Base-by-base conservation (phyloP, 1,140 invertebrate species). In the Halesus radiatus region DNA sequence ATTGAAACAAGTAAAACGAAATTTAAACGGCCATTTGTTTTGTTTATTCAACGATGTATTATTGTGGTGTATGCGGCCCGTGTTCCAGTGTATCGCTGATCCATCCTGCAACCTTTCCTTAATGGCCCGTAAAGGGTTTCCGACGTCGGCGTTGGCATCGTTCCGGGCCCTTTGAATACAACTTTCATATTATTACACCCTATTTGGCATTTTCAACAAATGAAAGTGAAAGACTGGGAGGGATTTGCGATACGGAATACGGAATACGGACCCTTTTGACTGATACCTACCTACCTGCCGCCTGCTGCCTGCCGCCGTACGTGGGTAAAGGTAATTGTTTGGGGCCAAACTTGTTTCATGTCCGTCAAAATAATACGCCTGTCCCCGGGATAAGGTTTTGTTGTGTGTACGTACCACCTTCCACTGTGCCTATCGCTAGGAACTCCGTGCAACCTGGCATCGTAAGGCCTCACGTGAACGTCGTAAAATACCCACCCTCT, bases 181-280 rank as follows among this genome's bases (percentile, higher is more conserved):
- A 64, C 37, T 77, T 77, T 77, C 58, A 77, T 66, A 77, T 66
- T 66, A 66, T 77, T 23, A 77, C 60, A 66, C 76, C 50, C 76
- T 58, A 77, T 77, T 77, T 60, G 60, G 60, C 50, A 60, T 66
- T 66, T 77, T 64, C 76, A 66, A 66, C 58, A 77, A 74, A 54
- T 56, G 72, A 74, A 74, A 22, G 72, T 26, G 13, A 53, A 29
- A 37, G 16, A 58, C 52, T 54, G 16, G 18, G 22, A 74, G 53
- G 72, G 72, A 74, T 74, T 54, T 74, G 53, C 45, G 68, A 72
- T 72, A 72, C 37, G 37, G 37, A 45, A 72, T 72, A 72, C 37
- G 37, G 37, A 45, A 45, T 45, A 45, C 32, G 68, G 50, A 54
- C 22, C 50, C 72, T 52, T 73, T 74, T 74, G 72, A 74, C 72